phyloP scores from a whole-genome alignment of 2,113 vertebrate species.

The Pollimyrus isidori region DNA sequence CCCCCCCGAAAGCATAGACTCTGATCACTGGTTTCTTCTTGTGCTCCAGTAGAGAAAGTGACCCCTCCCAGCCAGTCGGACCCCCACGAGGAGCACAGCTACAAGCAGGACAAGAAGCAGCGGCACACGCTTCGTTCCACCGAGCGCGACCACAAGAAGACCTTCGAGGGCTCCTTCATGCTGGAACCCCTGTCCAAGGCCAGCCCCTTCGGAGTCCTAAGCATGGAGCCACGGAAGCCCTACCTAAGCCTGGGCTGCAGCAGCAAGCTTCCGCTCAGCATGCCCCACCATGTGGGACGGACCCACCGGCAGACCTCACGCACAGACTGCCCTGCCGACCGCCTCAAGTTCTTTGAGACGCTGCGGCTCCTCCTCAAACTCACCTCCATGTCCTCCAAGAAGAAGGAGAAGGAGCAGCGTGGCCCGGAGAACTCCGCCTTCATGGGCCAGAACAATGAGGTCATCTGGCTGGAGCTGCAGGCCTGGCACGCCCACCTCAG shows the following conservation, averaged over 20 bases:
- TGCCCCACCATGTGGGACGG: constrained; percentile 79
- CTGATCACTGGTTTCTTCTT: constrained; percentile 22
- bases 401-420: constrained; percentile 95
- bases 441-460: constrained; percentile 88
- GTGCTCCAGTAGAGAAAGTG: constrained; percentile 62
- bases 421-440: constrained; percentile 83
- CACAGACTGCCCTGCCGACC: constrained; percentile 90
- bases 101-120: constrained; percentile 83
- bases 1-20: background rate
- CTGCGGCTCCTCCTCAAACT: constrained; percentile 91
- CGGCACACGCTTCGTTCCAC: constrained; percentile 73
- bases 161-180: constrained; percentile 85
- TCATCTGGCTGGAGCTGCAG: constrained; percentile 97
- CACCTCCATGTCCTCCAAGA: constrained; percentile 97
- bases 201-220: constrained; percentile 59
- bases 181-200: constrained; percentile 82
- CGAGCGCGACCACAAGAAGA: constrained; percentile 88
- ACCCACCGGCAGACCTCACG: constrained; percentile 90
- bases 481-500: constrained; percentile 94
- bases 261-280: constrained; percentile 78
- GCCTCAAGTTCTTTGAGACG: constrained; percentile 97
- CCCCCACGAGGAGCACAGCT: constrained; percentile 71
- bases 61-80: constrained; percentile 57
- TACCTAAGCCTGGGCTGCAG: constrained; percentile 95
- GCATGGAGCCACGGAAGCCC: constrained; percentile 91